Percentiles rank a stretch among this genome's conserved stretches.
Conservation (phyloP, 2,888 invertebrate genomes). For the Dicyrtomina minuta region DNA sequence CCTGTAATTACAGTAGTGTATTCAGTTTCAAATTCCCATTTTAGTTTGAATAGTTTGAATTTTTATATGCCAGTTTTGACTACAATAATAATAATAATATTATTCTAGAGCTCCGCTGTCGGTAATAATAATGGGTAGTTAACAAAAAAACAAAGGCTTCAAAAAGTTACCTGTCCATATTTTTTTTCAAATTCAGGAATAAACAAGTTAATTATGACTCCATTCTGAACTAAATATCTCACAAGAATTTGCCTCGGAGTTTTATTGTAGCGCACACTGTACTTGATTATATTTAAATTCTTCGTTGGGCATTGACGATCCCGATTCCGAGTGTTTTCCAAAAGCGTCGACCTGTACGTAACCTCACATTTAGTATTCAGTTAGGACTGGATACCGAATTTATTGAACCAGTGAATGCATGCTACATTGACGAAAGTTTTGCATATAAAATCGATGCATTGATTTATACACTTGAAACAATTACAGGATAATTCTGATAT, state of each 20-base stretch:
- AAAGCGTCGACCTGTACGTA: too few relatives aligned
- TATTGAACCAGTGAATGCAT: too few relatives aligned
- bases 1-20: neutral
- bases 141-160: too few relatives aligned
- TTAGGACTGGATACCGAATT: too few relatives aligned
- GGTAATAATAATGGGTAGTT: neutral
- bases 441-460: too few relatives aligned
- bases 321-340: neutral
- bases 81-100: constrained; percentile 2
- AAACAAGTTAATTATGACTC: neutral
- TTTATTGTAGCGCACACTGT: neutral
- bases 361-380: too few relatives aligned
- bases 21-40: neutral
- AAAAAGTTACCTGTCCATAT: constrained; percentile 22
- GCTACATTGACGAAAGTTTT: too few relatives aligned
- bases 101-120: too few relatives aligned
- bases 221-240: constrained; percentile 1
- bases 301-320: neutral
- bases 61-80: neutral
- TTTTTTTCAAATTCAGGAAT: neutral
- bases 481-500: too few relatives aligned
- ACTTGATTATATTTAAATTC: too few relatives aligned
- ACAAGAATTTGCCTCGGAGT: constrained; percentile 7
- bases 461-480: too few relatives aligned
- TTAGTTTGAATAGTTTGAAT: neutral